Conservation (phyloP, 92 coral and sea anemone species). For the Zoanthus gigantus region DNA sequence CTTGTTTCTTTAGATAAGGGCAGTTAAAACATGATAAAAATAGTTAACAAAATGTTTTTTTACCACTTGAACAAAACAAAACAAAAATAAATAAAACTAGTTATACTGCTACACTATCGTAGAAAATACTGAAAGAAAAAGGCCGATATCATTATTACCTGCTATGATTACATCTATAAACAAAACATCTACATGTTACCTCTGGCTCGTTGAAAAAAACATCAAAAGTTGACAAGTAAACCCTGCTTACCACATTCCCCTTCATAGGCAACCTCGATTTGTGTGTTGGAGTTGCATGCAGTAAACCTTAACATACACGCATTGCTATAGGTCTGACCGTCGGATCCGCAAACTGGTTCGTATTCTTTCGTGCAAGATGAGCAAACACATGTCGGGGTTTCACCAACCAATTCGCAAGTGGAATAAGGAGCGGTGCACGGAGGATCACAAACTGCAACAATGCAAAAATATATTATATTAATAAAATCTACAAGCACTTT, state of each 20-base stretch:
- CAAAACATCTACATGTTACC: too few species aligned
- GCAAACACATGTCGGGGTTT: not conserved
- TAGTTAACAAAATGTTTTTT: too few species aligned
- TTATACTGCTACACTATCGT: too few species aligned
- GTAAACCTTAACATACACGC: not conserved
- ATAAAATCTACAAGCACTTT: not conserved
- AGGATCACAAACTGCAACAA: not conserved
- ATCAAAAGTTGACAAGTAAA: too few species aligned
- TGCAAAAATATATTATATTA: not conserved
- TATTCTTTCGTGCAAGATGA: not conserved
- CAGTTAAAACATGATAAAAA: too few species aligned
- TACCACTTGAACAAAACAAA: too few species aligned
- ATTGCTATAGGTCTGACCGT: conserved; percentile 43
- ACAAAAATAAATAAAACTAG: too few species aligned
- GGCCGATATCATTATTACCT: too few species aligned
- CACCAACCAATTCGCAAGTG: not conserved
- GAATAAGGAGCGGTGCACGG: not conserved
- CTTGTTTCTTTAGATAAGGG: too few species aligned
- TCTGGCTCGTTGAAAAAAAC: too few species aligned
- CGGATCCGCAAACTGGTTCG: conserved; percentile 46
- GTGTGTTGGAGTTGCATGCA: not conserved
- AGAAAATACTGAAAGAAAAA: too few species aligned
- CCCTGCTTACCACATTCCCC: not conserved
- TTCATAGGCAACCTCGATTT: not conserved
- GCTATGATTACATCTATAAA: too few species aligned